These are phyloP conservation scores for Lasioglossum marginatum DNA, from an alignment of 2,888 invertebrate species.

Conservation along the genomic window DNA sequence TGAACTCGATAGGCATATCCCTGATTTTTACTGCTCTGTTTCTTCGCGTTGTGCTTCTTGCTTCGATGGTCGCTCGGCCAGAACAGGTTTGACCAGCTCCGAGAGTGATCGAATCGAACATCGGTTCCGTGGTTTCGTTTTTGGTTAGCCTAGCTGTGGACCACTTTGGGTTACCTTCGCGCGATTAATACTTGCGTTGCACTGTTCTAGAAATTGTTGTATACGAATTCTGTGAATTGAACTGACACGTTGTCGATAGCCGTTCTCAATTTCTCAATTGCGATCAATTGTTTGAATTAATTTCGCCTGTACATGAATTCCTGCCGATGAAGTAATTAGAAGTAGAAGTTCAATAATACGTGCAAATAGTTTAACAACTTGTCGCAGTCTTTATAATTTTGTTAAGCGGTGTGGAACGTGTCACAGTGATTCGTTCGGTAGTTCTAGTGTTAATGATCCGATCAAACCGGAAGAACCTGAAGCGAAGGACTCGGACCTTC, in stretches of 20 bases:
- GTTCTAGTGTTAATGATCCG: not conserved
- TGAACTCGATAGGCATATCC: not conserved
- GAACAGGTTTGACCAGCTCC: slow-evolving; percentile 47
- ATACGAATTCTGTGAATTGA: not conserved
- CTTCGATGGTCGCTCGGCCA: slow-evolving; percentile 28
- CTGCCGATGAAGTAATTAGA: not conserved
- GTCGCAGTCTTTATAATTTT: not conserved
- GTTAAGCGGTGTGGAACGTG: not conserved
- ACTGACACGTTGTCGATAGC: not conserved
- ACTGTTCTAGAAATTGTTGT: not conserved
- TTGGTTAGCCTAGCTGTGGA: not conserved
- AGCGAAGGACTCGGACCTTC: not conserved
- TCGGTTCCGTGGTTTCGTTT: slow-evolving; percentile 10
- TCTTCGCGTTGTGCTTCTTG: slow-evolving; percentile 25
- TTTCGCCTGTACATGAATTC: not conserved
- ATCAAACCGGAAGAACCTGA: not conserved
- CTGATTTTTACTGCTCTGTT: slow-evolving; percentile 17
- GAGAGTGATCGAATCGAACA: slow-evolving; percentile 9
- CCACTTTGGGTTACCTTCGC: not conserved
- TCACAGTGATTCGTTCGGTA: not conserved
- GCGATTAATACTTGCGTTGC: not conserved
- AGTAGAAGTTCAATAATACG: not conserved
- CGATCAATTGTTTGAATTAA: not conserved
- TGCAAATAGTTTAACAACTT: not conserved
- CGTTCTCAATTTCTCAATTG: not conserved